A percentile compares a stretch with the other conserved stretches of the same genome.
Conservation (phyloP, 2,797 vertebrate genomes). For the Anas bahamensis region DNA sequence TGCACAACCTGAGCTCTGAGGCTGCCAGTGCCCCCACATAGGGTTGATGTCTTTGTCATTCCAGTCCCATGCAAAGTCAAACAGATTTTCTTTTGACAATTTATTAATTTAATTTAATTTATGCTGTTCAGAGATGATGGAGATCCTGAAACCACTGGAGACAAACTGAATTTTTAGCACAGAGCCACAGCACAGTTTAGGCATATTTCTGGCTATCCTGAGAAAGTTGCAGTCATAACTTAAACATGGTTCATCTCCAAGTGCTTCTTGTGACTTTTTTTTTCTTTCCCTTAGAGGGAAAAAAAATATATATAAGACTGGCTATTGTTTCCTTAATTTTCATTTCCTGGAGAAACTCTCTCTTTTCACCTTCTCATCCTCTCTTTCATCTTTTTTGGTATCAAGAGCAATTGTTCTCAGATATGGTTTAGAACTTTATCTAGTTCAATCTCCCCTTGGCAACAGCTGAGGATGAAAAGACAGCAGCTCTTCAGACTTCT, state of each 20-base stretch:
- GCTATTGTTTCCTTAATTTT: not conserved
- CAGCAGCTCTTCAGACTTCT: conserved; percentile 32
- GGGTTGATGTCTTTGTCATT: not conserved
- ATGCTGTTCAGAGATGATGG: not conserved
- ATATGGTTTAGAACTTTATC: conserved; percentile 36
- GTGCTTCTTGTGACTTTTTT: not conserved
- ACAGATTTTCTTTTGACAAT: not conserved
- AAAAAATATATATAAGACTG: not conserved
- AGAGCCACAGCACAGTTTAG: not conserved
- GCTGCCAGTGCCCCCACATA: not conserved
- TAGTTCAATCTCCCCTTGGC: not conserved
- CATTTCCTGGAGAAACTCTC: not conserved
- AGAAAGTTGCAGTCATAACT: not conserved
- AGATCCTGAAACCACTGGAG: not conserved
- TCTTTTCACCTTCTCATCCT: conserved; percentile 3
- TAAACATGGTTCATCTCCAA: not conserved
- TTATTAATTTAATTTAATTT: not conserved
- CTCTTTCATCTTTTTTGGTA: conserved; percentile 37
- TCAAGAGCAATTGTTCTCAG: conserved; percentile 11
- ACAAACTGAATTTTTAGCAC: not conserved
- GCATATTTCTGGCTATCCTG: not conserved
- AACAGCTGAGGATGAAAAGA: conserved; percentile 10
- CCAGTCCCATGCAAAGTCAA: not conserved
- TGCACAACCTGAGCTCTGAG: not conserved
- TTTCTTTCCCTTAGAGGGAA: not conserved